A percentile compares a stretch with the other conserved stretches of the same genome.
Conservation (phyloP, 2,797 vertebrate species). For the Lindbergichthys nudifrons region DNA sequence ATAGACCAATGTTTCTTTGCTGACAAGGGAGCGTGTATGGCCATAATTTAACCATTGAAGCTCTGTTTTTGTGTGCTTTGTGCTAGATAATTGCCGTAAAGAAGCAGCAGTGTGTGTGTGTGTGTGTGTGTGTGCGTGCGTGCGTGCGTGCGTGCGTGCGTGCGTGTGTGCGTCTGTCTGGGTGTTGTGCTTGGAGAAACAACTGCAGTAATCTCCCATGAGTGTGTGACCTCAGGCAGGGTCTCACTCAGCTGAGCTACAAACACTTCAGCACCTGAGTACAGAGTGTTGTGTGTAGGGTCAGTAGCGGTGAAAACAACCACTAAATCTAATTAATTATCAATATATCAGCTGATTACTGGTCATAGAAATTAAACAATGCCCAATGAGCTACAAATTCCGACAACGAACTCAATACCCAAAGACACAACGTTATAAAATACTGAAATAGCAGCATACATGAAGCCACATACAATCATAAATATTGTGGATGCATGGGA, state of each 20-base stretch:
- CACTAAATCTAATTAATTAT: background rate
- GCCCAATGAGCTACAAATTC: background rate
- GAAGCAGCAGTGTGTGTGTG: slow-evolving; percentile 24
- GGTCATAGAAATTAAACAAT: background rate
- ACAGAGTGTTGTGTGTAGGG: background rate
- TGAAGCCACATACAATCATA: background rate
- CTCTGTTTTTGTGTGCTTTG: slow-evolving; percentile 56
- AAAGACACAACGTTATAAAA: background rate
- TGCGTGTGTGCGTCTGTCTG: slow-evolving; percentile 24
- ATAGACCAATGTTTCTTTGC: background rate
- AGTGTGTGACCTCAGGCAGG: slow-evolving; percentile 43
- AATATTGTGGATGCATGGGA: too few species aligned
- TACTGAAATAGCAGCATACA: background rate
- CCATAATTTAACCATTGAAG: slow-evolving; percentile 35
- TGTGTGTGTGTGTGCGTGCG: slow-evolving; percentile 1
- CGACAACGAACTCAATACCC: background rate
- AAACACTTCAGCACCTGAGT: slow-evolving; percentile 32
- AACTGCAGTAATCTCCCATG: slow-evolving; percentile 40
- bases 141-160: slow-evolving; percentile 2
- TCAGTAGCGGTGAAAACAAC: background rate
- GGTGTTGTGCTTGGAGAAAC: slow-evolving; percentile 27
- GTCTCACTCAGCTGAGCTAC: slow-evolving; percentile 23
- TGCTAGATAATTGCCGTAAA: slow-evolving; percentile 55
- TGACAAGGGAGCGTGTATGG: slow-evolving; percentile 32
- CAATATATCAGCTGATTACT: background rate